Evolutionary conservation across 2,113 vertebrate species (phyloP).

Genomic region (Bolborhynchus lineola): DNA sequence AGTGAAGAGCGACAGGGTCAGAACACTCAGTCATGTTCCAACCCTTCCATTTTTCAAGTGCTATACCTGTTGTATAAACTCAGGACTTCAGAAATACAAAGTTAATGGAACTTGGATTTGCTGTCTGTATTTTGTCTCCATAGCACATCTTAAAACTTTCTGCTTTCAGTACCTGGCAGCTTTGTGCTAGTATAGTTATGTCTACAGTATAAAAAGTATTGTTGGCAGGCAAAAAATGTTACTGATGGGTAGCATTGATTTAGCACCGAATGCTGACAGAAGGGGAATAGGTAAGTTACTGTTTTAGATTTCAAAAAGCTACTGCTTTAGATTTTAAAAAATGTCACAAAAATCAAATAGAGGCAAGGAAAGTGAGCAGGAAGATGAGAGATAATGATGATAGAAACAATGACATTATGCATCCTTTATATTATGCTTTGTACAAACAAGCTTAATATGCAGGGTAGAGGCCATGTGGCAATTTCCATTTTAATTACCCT

Average conservation of each 20-base stretch:
- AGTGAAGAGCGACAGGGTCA: not conserved
- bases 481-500: not conserved
- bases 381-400: not conserved
- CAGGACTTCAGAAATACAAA: not conserved
- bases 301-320: not conserved
- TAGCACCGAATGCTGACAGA: fast-evolving
- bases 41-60: not conserved
- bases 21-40: not conserved
- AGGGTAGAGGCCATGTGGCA: not conserved
- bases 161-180: not conserved
- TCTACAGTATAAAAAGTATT: not conserved
- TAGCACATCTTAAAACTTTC: not conserved
- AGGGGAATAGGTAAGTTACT: not conserved
- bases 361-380: not conserved
- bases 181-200: not conserved
- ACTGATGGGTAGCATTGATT: not conserved
- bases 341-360: not conserved
- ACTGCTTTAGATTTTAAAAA: not conserved
- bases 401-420: not conserved
- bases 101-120: not conserved
- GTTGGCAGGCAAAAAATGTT: not conserved
- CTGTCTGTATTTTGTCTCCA: not conserved
- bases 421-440: not conserved
- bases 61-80: fast-evolving
- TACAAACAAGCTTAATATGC: not conserved